Evolutionary conservation across 2,113 vertebrate genomes (phyloP), one percentile per base, ranked within the genome.

Genomic region (Mirza zaza): DNA sequence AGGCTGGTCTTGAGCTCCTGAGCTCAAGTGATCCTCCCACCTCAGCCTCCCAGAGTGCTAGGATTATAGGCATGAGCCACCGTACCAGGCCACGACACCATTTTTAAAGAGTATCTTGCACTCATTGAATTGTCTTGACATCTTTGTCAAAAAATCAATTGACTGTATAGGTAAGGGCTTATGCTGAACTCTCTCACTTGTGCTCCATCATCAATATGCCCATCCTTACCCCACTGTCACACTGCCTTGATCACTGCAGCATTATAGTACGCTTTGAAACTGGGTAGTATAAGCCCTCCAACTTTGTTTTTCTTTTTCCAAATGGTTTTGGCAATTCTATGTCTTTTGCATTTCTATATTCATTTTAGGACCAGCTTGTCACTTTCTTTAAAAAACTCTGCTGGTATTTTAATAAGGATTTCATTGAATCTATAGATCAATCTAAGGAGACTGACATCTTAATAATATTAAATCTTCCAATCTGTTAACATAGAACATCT

Each of bases 211-310:
- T 36, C 63, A 29, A 11, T 17, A 5, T 42, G 4, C 73, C 15
- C 18, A 4, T 8, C 9, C 21, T 6, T 8, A 20, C 7, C 48
- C 23, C 36, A 5, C 0, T 1, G 3, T 10, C 75, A 13, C 42
- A 9, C 5, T 1, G 27, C 71, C 77, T 59, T 27, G 15, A 6
- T 52, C 15, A n/a, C 39, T 27, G 34, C 6, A 57, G 36, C 45
- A 36, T 63, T 36, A 27, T 7, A 57, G 45, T 36, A 20, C 42
- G 50, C 9, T 29, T 81, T 50, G 25, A 55, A 59, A 23, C 32
- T 7, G 55, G 45, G 45, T 48, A 11, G 12, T 17, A 0, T 13
- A 79, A 42, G 32, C 23, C 5, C 8, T 68, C 82, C n/a, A 59
- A 2, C 42, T 34, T 50, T 27, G 80, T 36, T 50, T 39, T 13